Evolutionary conservation across 2,888 invertebrate species (phyloP).

Genomic region (Drosophila quinaria): DNA sequence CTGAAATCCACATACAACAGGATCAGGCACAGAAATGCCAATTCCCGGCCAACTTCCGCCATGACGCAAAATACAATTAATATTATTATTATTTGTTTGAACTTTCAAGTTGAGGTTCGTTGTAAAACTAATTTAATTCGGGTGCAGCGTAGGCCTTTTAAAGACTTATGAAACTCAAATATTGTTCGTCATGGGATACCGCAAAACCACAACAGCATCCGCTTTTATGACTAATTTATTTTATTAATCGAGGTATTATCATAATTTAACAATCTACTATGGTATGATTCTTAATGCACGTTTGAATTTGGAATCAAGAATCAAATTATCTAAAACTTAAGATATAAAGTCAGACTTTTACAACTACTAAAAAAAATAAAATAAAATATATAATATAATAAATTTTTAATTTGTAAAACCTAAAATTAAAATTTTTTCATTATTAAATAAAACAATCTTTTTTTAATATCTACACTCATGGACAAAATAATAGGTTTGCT

Average conservation of each 20-base stretch:
- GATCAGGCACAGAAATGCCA: constrained; percentile 14
- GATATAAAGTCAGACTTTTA: too few relatives aligned
- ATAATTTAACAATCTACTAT: not conserved
- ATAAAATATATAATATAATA: too few relatives aligned
- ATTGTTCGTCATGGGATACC: constrained; percentile 9
- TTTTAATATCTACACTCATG: too few relatives aligned
- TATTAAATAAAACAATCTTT: too few relatives aligned
- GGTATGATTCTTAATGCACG: not conserved
- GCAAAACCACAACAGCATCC: constrained; percentile 2
- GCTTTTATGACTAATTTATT: not conserved
- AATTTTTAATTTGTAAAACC: too few relatives aligned
- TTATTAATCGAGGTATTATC: not conserved
- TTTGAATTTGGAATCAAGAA: too few relatives aligned
- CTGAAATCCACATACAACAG: not conserved
- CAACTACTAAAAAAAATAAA: too few relatives aligned
- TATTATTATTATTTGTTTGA: not conserved
- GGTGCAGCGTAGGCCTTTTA: not conserved
- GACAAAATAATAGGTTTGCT: too few relatives aligned
- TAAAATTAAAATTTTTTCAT: too few relatives aligned
- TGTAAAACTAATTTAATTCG: constrained; percentile 20
- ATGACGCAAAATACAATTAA: not conserved
- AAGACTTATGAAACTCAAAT: not conserved
- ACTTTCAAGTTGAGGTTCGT: not conserved
- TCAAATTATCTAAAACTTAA: too few relatives aligned
- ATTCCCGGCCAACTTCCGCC: not conserved